These are phyloP conservation scores for Oncorhynchus nerka DNA, from an alignment of 2,113 vertebrate genomes.

Conservation along the genomic window DNA sequence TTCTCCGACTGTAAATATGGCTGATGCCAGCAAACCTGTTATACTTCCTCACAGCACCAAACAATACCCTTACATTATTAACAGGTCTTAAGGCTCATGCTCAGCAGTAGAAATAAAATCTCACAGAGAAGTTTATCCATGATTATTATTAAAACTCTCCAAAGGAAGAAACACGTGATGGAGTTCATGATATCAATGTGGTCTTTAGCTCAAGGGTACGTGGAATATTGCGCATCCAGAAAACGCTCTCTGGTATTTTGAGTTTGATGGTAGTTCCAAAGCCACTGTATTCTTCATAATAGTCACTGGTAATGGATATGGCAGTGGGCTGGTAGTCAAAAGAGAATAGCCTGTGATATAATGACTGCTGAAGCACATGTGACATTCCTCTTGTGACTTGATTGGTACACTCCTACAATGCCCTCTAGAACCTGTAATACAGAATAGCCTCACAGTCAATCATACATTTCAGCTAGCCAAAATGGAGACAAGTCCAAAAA, in stretches of 20 bases:
- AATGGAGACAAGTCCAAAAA: too few relatives aligned
- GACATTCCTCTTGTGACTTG: neutral
- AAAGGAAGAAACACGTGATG: neutral
- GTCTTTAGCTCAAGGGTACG: neutral
- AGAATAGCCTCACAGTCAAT: neutral
- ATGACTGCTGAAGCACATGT: neutral
- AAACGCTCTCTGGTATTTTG: neutral
- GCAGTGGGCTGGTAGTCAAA: neutral
- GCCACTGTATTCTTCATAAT: neutral
- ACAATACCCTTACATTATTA: neutral
- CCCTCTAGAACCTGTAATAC: neutral
- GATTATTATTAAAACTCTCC: neutral
- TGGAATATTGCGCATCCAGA: neutral
- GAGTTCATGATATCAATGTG: neutral
- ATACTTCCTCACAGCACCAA: too few relatives aligned
- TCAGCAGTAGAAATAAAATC: neutral
- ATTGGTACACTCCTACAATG: neutral
- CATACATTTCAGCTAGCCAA: neutral
- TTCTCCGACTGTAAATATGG: too few relatives aligned
- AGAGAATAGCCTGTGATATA: neutral
- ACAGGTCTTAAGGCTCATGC: neutral
- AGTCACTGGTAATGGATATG: neutral
- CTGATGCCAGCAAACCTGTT: neutral
- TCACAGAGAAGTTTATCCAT: neutral
- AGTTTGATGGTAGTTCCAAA: neutral